These are phyloP conservation scores for Salminus brasiliensis DNA, from an alignment of 2,113 vertebrate genomes.

Conservation along the genomic window DNA sequence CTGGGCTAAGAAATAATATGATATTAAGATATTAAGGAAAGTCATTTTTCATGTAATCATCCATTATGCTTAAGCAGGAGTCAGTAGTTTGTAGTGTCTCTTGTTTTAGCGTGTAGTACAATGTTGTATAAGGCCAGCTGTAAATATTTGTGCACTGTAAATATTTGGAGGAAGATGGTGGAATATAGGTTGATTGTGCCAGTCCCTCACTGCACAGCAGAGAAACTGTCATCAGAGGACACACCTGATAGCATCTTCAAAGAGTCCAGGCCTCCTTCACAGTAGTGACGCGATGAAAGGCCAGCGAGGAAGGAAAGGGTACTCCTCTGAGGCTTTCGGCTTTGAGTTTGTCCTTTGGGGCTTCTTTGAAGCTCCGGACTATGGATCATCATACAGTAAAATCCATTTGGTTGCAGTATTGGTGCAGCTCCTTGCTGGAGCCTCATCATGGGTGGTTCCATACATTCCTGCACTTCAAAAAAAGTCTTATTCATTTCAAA, in stretches of 20 bases:
- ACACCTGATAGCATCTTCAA: constrained; percentile 46
- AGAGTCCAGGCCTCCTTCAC: constrained; percentile 34
- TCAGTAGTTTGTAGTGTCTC: too few relatives aligned
- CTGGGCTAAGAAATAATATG: too few relatives aligned
- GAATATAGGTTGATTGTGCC: background rate
- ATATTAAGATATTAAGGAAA: too few relatives aligned
- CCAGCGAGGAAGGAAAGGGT: constrained; percentile 29
- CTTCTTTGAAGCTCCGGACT: constrained; percentile 48
- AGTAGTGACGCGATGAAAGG: constrained; percentile 33
- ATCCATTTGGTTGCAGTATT: constrained; percentile 1
- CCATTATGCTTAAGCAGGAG: too few relatives aligned
- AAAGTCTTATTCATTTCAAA: background rate
- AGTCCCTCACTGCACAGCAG: background rate
- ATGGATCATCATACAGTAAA: constrained; percentile 16
- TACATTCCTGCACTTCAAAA: background rate
- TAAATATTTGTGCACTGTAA: background rate
- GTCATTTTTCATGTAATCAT: too few relatives aligned
- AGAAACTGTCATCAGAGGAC: constrained; percentile 36
- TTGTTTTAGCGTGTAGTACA: background rate
- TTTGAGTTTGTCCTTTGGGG: constrained; percentile 47
- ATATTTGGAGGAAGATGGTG: background rate
- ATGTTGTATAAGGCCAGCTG: background rate
- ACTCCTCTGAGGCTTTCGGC: constrained; percentile 26
- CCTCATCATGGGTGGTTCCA: background rate
- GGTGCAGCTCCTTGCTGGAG: background rate